Percentiles rank a stretch among this genome's conserved stretches.
Evolutionary conservation across 1,140 invertebrate genomes (phyloP).

Genomic region (Neotoxoptera formosana): DNA sequence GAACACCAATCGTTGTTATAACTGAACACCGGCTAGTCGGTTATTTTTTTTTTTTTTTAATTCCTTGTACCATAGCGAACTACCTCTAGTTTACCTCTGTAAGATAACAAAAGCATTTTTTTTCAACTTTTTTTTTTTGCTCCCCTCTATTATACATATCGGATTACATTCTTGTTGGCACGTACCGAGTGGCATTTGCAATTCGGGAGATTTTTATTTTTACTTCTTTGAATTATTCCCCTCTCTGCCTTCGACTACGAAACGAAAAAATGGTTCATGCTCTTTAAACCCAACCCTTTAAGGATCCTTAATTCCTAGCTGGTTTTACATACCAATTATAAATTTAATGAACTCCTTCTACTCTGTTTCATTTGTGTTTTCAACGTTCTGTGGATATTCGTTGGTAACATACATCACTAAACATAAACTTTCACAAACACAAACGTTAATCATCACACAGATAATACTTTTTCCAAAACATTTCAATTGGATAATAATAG

Average conservation of each 20-base stretch:
- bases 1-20: not conserved
- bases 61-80: not conserved
- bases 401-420: not conserved
- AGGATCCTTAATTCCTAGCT: slow-evolving; percentile 13
- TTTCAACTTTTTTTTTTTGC: not conserved
- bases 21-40: not conserved
- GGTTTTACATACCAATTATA: slow-evolving; percentile 26
- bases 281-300: slow-evolving; percentile 29
- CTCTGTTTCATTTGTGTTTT: slow-evolving; percentile 23
- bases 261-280: slow-evolving; percentile 29
- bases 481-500: not conserved
- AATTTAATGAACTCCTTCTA: slow-evolving; percentile 28
- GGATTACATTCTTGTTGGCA: slow-evolving; percentile 46
- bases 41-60: not conserved
- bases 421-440: not conserved
- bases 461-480: not conserved
- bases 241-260: not conserved
- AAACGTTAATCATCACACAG: not conserved
- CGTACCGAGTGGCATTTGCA: slow-evolving; percentile 28
- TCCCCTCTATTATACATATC: slow-evolving; percentile 31
- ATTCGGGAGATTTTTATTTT: slow-evolving; percentile 40
- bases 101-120: slow-evolving; percentile 19
- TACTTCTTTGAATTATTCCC: not conserved
- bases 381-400: not conserved
- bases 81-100: not conserved